Conservation (phyloP, 2,888 invertebrate genomes). For the Bombylius major region DNA sequence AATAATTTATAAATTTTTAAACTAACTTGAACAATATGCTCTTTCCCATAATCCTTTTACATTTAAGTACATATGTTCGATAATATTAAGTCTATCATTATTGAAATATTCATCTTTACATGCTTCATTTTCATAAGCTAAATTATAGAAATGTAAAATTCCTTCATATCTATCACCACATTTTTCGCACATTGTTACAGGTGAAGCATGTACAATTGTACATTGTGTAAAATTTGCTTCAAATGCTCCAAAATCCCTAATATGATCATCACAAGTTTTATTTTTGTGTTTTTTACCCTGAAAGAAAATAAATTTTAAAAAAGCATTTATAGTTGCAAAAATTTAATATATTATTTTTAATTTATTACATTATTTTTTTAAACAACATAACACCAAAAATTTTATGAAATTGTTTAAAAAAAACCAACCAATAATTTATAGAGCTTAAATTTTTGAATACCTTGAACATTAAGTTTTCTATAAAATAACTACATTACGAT, state of each 20-base stretch:
- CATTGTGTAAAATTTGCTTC: conserved; percentile 1
- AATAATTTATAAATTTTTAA: not conserved
- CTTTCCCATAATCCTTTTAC: conserved; percentile 2
- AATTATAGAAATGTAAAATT: not conserved
- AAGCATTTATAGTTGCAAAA: too few species aligned
- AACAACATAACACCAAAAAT: too few species aligned
- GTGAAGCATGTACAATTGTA: not conserved
- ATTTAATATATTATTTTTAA: too few species aligned
- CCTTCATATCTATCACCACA: not conserved
- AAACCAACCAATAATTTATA: too few species aligned
- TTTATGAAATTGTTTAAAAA: too few species aligned
- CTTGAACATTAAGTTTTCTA: too few species aligned
- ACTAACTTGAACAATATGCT: conserved; percentile 7
- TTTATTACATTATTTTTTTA: too few species aligned
- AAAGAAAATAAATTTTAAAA: too few species aligned
- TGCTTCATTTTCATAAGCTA: not conserved
- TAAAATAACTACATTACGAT: too few species aligned
- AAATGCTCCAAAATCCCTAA: not conserved
- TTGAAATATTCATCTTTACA: conserved; percentile 5
- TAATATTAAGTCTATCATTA: conserved; percentile 7
- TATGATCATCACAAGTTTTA: not conserved
- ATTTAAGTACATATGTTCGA: not conserved
- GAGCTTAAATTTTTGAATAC: too few species aligned
- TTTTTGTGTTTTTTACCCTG: too few species aligned
- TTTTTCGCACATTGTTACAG: conserved; percentile 1